A percentile compares a stretch with the other conserved stretches of the same genome.
Conservation (phyloP, 2,797 vertebrate species). For the Thaleichthys pacificus region DNA sequence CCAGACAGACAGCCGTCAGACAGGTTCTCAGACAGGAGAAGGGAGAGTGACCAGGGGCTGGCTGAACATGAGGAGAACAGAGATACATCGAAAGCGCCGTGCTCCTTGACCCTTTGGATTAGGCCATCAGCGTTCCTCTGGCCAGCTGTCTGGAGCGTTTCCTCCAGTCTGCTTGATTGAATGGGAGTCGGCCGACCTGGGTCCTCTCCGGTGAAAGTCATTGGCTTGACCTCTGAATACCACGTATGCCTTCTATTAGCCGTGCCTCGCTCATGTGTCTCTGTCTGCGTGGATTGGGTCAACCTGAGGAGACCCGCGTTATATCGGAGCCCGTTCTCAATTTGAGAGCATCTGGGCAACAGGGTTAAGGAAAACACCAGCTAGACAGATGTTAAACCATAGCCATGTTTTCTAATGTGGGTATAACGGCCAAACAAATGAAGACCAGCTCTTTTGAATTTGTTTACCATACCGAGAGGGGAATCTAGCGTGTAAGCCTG, state of each 20-base stretch:
- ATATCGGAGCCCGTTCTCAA: slow-evolving; percentile 30
- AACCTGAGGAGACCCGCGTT: background rate
- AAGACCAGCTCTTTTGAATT: slow-evolving; percentile 37
- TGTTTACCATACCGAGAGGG: slow-evolving; percentile 56
- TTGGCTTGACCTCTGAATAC: slow-evolving; percentile 69
- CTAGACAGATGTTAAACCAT: slow-evolving; percentile 10
- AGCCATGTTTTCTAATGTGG: slow-evolving; percentile 21
- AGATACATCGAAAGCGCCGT: slow-evolving; percentile 52
- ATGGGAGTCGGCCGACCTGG: slow-evolving; percentile 64
- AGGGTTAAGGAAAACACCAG: slow-evolving; percentile 15
- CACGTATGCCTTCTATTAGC: slow-evolving; percentile 63
- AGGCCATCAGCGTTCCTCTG: slow-evolving; percentile 62
- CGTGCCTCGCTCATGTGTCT: background rate
- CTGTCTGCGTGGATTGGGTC: slow-evolving; percentile 30
- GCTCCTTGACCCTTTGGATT: slow-evolving; percentile 45
- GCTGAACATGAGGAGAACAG: slow-evolving; percentile 22
- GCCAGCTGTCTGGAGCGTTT: slow-evolving; percentile 69
- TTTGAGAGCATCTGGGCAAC: slow-evolving; percentile 6
- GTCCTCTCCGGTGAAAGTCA: slow-evolving; percentile 68
- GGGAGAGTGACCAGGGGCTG: slow-evolving; percentile 17
- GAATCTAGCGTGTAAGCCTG: slow-evolving; percentile 21
- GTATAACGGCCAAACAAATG: slow-evolving; percentile 18
- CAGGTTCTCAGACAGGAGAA: slow-evolving; percentile 16
- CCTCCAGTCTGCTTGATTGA: slow-evolving; percentile 66
- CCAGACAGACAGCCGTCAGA: too few species aligned